Conservation (phyloP, 2,888 invertebrate species). For the Amaurobius ferox region DNA sequence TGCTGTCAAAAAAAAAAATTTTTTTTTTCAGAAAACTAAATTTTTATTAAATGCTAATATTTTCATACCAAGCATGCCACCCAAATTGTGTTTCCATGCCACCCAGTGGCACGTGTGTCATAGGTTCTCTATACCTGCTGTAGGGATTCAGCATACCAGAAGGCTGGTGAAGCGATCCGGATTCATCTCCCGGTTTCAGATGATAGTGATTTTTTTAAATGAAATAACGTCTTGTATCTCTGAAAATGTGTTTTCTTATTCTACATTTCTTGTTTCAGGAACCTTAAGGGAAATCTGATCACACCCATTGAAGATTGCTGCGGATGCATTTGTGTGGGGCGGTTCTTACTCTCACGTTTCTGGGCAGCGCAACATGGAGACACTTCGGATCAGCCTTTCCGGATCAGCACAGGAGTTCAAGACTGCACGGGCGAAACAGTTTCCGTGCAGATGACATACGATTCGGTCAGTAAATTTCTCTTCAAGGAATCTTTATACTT, state of each 20-base stretch:
- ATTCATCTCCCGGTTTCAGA: too few relatives aligned
- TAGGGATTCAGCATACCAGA: too few relatives aligned
- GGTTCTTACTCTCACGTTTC: background rate
- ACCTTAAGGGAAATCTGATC: background rate
- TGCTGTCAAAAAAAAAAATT: too few relatives aligned
- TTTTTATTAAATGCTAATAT: too few relatives aligned
- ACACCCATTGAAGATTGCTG: background rate
- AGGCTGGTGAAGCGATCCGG: too few relatives aligned
- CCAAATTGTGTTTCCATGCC: too few relatives aligned
- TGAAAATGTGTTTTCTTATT: background rate
- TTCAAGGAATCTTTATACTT: too few relatives aligned
- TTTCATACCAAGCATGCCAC: too few relatives aligned
- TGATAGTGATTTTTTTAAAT: too few relatives aligned
- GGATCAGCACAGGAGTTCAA: background rate
- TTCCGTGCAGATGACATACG: slow-evolving; percentile 50
- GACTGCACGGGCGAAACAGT: slow-evolving; percentile 30
- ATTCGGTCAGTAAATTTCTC: slow-evolving; percentile 35
- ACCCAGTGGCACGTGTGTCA: too few relatives aligned
- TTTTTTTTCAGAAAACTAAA: too few relatives aligned
- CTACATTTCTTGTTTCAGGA: background rate
- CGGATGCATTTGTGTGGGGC: slow-evolving; percentile 27
- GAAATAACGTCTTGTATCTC: background rate
- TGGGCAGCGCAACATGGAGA: slow-evolving; percentile 18
- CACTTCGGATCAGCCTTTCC: slow-evolving; percentile 10
- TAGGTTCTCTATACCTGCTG: too few relatives aligned